Conservation (phyloP, 1,140 invertebrate genomes). For the Nephila pilipes region DNA sequence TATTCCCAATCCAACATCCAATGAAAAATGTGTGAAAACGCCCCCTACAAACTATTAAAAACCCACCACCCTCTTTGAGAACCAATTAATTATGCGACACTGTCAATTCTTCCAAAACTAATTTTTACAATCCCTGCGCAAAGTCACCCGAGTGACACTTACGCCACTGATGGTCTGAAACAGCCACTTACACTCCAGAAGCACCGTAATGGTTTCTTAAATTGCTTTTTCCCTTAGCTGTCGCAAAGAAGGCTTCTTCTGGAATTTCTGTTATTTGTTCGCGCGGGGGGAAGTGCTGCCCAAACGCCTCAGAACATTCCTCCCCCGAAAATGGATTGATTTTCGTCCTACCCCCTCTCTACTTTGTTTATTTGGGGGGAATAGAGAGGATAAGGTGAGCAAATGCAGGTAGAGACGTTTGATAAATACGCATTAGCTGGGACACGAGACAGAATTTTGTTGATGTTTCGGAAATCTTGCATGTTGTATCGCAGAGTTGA, state of each 20-base stretch:
- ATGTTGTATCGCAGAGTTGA: neutral
- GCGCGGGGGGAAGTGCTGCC: neutral
- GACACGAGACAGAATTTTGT: neutral
- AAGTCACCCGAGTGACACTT: neutral
- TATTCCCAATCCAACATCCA: no score
- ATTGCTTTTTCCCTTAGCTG: slow-evolving; percentile 59
- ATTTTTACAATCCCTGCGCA: slow-evolving; percentile 8
- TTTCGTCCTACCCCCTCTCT: neutral
- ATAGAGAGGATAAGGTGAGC: slow-evolving; percentile 1
- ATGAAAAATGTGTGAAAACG: no score
- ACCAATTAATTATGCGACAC: neutral
- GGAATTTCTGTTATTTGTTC: slow-evolving; percentile 72
- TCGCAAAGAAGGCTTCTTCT: slow-evolving; percentile 47
- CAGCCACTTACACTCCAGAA: slow-evolving; percentile 3
- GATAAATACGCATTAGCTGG: neutral
- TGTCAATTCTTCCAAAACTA: neutral
- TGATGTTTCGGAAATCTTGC: slow-evolving; percentile 14
- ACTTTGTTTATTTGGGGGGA: slow-evolving; percentile 48
- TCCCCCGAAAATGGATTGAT: slow-evolving; percentile 65
- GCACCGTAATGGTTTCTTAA: slow-evolving; percentile 53
- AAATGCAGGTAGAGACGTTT: neutral
- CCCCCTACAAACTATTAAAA: neutral
- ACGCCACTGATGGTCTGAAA: neutral
- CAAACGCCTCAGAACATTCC: slow-evolving; percentile 44
- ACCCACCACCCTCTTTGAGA: neutral